Evolutionary conservation across 2,113 vertebrate genomes (phyloP).

Genomic region (Psammodynastes pulverulentus): DNA sequence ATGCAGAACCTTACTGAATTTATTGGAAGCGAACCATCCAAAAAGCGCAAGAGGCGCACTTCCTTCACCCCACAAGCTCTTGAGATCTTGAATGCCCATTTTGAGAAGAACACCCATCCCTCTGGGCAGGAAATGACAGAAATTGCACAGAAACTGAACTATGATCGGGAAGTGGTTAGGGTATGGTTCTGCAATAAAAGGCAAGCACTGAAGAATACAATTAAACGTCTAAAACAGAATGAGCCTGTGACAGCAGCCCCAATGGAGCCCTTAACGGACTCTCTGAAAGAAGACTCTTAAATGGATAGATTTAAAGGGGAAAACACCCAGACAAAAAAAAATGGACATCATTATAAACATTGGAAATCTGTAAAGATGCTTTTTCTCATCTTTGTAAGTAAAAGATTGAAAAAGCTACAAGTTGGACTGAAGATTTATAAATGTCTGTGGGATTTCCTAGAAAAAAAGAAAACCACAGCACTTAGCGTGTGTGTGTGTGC

Average conservation of each 20-base stretch:
- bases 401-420: conserved; percentile 74
- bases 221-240: conserved; percentile 97
- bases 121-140: conserved; percentile 99
- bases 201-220: conserved; percentile 99
- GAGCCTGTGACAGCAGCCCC: conserved; percentile 79
- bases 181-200: conserved; percentile 99
- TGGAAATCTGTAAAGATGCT: conserved; percentile 63
- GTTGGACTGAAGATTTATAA: conserved; percentile 72
- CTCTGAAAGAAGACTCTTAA: conserved; percentile 91
- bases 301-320: conserved; percentile 47
- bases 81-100: conserved; percentile 99
- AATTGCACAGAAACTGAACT: conserved; percentile 99
- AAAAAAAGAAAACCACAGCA: conserved; percentile 68
- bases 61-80: conserved; percentile 99
- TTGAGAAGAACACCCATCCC: conserved; percentile 99
- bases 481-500: conserved; percentile 71
- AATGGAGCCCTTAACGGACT: conserved; percentile 89
- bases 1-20: conserved; percentile 99
- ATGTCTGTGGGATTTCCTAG: conserved; percentile 68
- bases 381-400: conserved; percentile 70
- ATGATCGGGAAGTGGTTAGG: conserved; percentile 98
- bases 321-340: conserved; percentile 48
- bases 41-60: conserved; percentile 99
- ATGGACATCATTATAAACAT: not conserved
- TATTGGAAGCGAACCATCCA: conserved; percentile 98